Evolutionary conservation across 2,113 vertebrate genomes (phyloP), one percentile per base, ranked within the genome.

Genomic region (Marcusenius ussheri): DNA sequence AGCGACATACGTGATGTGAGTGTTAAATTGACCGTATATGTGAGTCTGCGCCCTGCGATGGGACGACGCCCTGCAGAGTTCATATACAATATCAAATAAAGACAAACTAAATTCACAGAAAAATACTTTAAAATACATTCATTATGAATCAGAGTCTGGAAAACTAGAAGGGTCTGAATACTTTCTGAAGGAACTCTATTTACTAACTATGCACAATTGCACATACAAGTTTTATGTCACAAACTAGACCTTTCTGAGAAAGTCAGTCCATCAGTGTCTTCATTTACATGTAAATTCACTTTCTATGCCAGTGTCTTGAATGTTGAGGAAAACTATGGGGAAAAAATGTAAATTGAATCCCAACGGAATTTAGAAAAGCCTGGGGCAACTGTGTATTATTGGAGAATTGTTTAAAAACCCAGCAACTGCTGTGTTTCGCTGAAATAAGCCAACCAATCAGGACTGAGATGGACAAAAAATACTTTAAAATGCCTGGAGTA

Each of bases 291-390:
- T 47, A 84, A 84, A 84, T 84, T 84, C 21, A 84, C 42, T 47
- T 84, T 45, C 21, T 84, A 11, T 46, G 21, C 45, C 46, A 46
- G 83, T 46, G 83, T 45, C 47, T n/a, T 84, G 39, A 84, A 47
- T 84, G 17, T 84, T 84, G 45, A 84, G 42, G 39, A 84, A 42
- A 45, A 83, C 35, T 19, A 39, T 83, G 45, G 19, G 39, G 0
- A n/a, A 84, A 45, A 84, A 31, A 87, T 87, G 50, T 21, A 87
- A 53, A 56, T 87, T 87, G 19, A 87, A 19, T 53, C 85, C n/a
- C 56, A 87, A 24, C 39, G n/a, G 27, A 56, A 87, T 53, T 87
- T 39, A 87, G 31, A 17, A 53, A 53, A 87, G 49, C 27, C 85
- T 56, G n/a, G n/a, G 49, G 85, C 50, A 56, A 53, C 50, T 53